phyloP scores from a whole-genome alignment of 2,113 vertebrate species.

The Hippocampus comes region DNA sequence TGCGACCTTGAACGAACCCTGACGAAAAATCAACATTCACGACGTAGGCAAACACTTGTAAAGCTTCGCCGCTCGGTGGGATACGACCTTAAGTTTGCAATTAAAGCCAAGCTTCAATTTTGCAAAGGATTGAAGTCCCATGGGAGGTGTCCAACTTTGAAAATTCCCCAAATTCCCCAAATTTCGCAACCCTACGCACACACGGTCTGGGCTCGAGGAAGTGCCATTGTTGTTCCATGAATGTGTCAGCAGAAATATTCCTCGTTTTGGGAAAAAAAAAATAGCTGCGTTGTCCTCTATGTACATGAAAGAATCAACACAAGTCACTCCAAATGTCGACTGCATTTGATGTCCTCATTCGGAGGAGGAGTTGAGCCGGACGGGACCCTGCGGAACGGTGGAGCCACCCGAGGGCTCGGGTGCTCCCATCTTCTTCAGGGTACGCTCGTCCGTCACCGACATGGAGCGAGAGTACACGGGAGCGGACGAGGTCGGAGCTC shows the following conservation, averaged over 20 bases:
- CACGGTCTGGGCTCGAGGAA: background rate
- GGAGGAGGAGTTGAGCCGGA: constrained; percentile 64
- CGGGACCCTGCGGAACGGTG: constrained; percentile 15
- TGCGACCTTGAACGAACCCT: too few species aligned
- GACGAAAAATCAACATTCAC: too few species aligned
- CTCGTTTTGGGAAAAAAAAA: background rate
- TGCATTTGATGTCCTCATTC: constrained; percentile 50
- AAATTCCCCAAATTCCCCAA: background rate
- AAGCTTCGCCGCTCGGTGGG: too few species aligned
- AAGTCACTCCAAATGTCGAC: background rate
- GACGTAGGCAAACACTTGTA: too few species aligned
- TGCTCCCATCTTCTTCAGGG: constrained; percentile 73
- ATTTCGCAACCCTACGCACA: background rate
- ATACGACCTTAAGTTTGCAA: background rate
- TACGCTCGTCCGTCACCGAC: constrained; percentile 71
- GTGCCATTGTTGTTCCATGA: background rate
- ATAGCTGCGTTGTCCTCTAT: background rate
- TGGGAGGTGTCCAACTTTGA: background rate
- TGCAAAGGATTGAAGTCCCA: background rate
- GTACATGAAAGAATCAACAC: background rate
- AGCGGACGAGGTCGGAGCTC: constrained; percentile 25
- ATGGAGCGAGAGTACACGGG: constrained; percentile 67
- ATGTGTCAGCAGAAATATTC: background rate
- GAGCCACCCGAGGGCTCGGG: constrained; percentile 35
- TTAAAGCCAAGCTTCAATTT: background rate